Evolutionary conservation across 2,797 vertebrate genomes (phyloP), one percentile per base, ranked within the genome.

Genomic region (Acestrorhynchus altus): DNA sequence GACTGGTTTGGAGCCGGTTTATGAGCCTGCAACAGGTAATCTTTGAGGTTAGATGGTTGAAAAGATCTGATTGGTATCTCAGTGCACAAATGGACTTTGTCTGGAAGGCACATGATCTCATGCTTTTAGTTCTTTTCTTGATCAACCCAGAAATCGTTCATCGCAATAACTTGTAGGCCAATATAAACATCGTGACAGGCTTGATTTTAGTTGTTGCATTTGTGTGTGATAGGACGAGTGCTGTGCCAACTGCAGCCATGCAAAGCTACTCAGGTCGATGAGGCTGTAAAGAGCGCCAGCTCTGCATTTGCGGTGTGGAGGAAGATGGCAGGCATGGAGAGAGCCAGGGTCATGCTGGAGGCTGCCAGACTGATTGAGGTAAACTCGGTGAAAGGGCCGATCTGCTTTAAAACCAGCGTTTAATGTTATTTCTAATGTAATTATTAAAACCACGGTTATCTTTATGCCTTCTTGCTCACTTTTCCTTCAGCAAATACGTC

Each of bases 361-460:
- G 96, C 96, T 22, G 97, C 97, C 9, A 94, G 90, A 64, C 92
- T 97, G 47, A 96, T 99, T 39, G 93, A 95, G 94, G 97, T 98
- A 87, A 74, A 24, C 20, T 26, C n/a, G 22, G 9, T 31, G 65
- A 54, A 54, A 57, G 28, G 28, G 11, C 52, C 6, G 6, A 2
- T 35, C 31, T 35, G 31, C 31, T 35, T 35, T 35, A 6, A 35
- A 35, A 35, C 6, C 54, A n/a, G 28, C 20, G 2, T 49, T 28
- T 63, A 4, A 11, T 26, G 2, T 6, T 35, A n/a, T n/a, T n/a
- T n/a, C n/a, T n/a, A n/a, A n/a, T n/a, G n/a, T n/a, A n/a, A n/a
- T n/a, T n/a, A n/a, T n/a, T n/a, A n/a, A n/a, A n/a, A n/a, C n/a
- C 31, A 35, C 31, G 2, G 6, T 35, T 35, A 35, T 35, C 6